A percentile compares a stretch with the other conserved stretches of the same genome.
Evolutionary conservation across 2,113 vertebrate genomes (phyloP).

Genomic region (Connochaetes taurinus): DNA sequence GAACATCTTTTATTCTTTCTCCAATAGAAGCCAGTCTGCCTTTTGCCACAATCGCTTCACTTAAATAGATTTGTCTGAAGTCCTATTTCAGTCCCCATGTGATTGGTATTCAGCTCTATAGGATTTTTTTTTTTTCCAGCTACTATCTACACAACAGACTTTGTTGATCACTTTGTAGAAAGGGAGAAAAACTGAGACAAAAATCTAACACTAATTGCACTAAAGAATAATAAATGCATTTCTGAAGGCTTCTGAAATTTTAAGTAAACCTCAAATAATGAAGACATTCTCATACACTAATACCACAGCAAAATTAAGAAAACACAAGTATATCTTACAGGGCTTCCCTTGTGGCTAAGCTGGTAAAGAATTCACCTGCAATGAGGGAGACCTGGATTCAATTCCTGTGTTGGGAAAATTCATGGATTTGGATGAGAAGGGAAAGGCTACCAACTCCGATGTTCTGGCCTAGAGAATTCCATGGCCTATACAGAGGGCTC

Average conservation of each 20-base stretch:
- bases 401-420: background rate
- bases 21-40: background rate
- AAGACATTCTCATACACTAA: background rate
- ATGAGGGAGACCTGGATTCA: rapidly evolving
- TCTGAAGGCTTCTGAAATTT: background rate
- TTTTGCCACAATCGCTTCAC: background rate
- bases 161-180: background rate
- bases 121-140: background rate
- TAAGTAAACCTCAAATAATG: background rate
- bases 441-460: background rate
- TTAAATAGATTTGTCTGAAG: background rate
- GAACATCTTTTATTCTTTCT: background rate
- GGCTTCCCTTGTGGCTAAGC: background rate
- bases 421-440: background rate
- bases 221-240: background rate
- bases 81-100: background rate
- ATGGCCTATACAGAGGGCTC: background rate
- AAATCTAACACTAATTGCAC: background rate
- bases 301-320: background rate
- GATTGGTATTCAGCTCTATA: background rate
- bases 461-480: background rate
- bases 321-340: background rate
- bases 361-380: background rate
- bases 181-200: background rate
- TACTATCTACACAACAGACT: background rate